Conservation (phyloP, 2,797 vertebrate genomes). For the Tragelaphus oryx region DNA sequence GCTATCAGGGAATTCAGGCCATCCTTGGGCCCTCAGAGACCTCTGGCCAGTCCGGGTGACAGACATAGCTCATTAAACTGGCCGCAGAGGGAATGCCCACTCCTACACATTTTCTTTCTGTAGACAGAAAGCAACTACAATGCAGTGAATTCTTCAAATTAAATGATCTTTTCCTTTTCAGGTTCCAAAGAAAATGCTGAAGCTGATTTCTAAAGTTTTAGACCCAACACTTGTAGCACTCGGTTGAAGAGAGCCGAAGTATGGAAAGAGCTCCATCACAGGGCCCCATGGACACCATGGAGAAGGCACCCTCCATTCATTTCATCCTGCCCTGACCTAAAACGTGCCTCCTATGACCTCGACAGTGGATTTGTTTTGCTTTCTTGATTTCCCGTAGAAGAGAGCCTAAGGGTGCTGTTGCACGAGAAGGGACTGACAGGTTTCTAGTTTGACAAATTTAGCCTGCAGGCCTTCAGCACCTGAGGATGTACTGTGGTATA, state of each 20-base stretch:
- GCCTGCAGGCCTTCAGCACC: not conserved
- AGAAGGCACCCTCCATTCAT: not conserved
- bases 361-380: not conserved
- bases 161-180: not conserved
- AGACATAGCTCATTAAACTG: not conserved
- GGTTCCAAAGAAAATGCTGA: not conserved
- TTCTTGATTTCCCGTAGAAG: slow-evolving; percentile 15
- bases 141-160: not conserved
- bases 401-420: not conserved
- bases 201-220: not conserved
- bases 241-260: not conserved
- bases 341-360: not conserved
- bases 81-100: not conserved
- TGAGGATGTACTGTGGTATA: not conserved
- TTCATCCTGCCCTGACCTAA: not conserved
- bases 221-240: not conserved
- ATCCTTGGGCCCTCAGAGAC: not conserved
- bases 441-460: slow-evolving; percentile 1
- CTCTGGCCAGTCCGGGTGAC: not conserved
- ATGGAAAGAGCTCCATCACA: not conserved
- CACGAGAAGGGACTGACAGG: not conserved
- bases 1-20: not conserved
- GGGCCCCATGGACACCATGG: not conserved
- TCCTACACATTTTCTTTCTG: not conserved
- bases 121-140: not conserved